Base-by-base conservation (phyloP, 2,797 vertebrate species). In the Ciconia nigra region DNA sequence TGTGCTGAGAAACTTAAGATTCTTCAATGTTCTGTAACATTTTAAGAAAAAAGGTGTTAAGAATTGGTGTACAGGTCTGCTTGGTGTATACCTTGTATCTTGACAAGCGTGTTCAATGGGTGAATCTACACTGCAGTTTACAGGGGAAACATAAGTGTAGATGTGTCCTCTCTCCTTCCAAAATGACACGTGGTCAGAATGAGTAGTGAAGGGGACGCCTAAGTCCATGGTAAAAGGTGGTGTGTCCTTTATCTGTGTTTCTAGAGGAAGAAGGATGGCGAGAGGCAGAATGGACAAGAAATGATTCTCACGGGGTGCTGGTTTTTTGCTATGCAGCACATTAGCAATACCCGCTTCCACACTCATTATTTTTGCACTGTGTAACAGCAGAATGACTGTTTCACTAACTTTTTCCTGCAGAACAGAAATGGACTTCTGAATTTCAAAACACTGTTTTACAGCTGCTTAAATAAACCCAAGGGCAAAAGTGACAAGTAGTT, bases 301-400 rank as follows among this genome's bases (percentile, higher is more conserved):
- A 55, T 20, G 1, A 35, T 26, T 83, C 19, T 65, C 11, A 15
- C 0, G 2, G 47, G 8, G 4, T 22, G 37, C 15, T 89, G 57
- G 0, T 11, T 39, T 77, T 69, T 73, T 39, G 10, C 41, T 31
- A 0, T 42, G 52, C 51, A 54, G 46, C 28, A 49, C 3, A 7
- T 33, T 3, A 55, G 26, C 14, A 49, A 29, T 25, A 19, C 28
- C 20, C 52, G 14, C 28, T 89, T 35, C 22, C 33, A 41, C 6
- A 3, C 28, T 72, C 35, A 10, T 51, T 44, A 22, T 33, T 80
- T 85, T n/a, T 73, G 22, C 51, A 35, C 37, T 0, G 0, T 16
- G 22, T 47, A 57, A 65, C 9, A 76, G 33, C n/a, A 89, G 47
- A 83, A 69, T 21, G 46, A 35, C 19, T 29, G 1, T 46, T 94